phyloP scores from a whole-genome alignment of 2,888 invertebrate species.

The Melinaea marsaeus region DNA sequence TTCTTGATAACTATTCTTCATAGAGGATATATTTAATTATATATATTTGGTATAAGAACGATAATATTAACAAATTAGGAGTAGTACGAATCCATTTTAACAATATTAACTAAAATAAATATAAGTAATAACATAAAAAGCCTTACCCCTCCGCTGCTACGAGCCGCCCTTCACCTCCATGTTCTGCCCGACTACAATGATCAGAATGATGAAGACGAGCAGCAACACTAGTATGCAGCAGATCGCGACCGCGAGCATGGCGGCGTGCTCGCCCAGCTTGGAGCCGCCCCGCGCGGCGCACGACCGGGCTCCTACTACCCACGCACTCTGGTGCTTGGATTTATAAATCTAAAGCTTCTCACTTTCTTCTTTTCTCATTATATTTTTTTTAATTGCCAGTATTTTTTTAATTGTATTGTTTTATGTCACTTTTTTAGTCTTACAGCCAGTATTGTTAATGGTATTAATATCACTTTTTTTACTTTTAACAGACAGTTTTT shows the following conservation, averaged over 20 bases:
- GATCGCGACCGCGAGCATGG: constrained; percentile 90
- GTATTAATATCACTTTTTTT: no score
- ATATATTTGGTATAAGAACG: no score
- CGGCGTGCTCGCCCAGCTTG: constrained; percentile 77
- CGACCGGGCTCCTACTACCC: constrained; percentile 51
- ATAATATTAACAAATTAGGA: no score
- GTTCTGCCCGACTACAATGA: constrained; percentile 88
- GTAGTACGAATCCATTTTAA: no score
- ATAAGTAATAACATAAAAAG: no score
- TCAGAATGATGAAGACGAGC: constrained; percentile 88
- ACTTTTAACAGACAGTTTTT: constrained; percentile 8
- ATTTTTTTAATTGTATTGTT: constrained; percentile 6
- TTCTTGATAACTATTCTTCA: no score
- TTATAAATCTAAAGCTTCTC: constrained; percentile 17
- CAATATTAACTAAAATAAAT: no score
- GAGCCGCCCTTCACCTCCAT: constrained; percentile 81
- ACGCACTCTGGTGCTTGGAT: constrained; percentile 41
- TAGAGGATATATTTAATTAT: no score
- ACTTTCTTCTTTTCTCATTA: constrained; percentile 9
- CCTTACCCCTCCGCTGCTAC: constrained; percentile 66
- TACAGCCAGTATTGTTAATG: no score
- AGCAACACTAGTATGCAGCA: constrained; percentile 89
- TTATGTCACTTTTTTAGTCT: neutral
- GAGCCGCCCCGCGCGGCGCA: constrained; percentile 59
- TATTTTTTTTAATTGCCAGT: constrained; percentile 14